A percentile compares a stretch with the other conserved stretches of the same genome.
These are phyloP conservation scores for Galerucella pusilla DNA, from an alignment of 2,888 invertebrate species.

Conservation along the genomic window DNA sequence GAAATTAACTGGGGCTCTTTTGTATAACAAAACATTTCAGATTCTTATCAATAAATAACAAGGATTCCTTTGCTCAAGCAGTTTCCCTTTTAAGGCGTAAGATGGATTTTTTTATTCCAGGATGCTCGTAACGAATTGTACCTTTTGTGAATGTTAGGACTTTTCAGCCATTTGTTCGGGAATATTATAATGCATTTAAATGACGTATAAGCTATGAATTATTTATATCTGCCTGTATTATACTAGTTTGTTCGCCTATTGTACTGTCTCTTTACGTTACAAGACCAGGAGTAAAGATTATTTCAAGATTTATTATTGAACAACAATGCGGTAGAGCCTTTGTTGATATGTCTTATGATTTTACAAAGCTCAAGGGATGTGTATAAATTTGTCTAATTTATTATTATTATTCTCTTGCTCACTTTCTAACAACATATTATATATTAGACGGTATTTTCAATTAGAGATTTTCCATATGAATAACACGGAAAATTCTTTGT, in stretches of 20 bases:
- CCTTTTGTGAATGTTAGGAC: slow-evolving; percentile 40
- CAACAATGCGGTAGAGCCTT: slow-evolving; percentile 30
- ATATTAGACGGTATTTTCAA: too few relatives aligned
- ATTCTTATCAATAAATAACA: slow-evolving; percentile 61
- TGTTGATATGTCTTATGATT: slow-evolving; percentile 40
- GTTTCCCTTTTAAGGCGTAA: slow-evolving; percentile 58
- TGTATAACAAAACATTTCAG: slow-evolving; percentile 57
- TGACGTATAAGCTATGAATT: slow-evolving; percentile 55
- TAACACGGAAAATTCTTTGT: too few relatives aligned
- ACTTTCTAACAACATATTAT: not conserved
- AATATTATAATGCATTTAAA: slow-evolving; percentile 55
- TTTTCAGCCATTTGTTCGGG: slow-evolving; percentile 41
- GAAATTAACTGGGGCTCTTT: slow-evolving; percentile 57
- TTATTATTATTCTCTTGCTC: not conserved
- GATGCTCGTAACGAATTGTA: slow-evolving; percentile 41
- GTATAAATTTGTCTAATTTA: slow-evolving; percentile 22
- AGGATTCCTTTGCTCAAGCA: slow-evolving; percentile 54
- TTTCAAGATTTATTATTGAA: slow-evolving; percentile 51
- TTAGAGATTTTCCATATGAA: too few relatives aligned
- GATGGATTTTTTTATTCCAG: slow-evolving; percentile 46
- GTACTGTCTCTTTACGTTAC: slow-evolving; percentile 53
- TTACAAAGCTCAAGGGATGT: slow-evolving; percentile 30
- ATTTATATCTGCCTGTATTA: slow-evolving; percentile 52
- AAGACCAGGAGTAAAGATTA: slow-evolving; percentile 49
- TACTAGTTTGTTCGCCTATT: slow-evolving; percentile 47